Percentiles rank a stretch among this genome's conserved stretches.
Evolutionary conservation across 2,888 invertebrate species (phyloP).

Genomic region (Hypomecis atomaria): DNA sequence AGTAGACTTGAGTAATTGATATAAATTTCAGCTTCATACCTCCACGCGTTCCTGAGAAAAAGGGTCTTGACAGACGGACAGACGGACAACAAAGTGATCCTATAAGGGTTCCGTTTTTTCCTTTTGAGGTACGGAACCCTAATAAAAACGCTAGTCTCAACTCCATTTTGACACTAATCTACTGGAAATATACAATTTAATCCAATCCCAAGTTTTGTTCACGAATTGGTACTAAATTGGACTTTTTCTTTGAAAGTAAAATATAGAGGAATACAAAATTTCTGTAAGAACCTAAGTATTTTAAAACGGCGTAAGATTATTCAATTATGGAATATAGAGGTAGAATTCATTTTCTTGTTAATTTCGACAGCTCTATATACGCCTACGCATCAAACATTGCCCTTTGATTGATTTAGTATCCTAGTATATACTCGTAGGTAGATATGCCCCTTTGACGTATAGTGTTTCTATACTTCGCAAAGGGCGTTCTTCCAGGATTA

Average conservation of each 20-base stretch:
- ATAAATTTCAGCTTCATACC: no score
- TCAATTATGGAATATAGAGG: constrained; percentile 22
- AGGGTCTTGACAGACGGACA: no score
- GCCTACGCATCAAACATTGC: constrained; percentile 38
- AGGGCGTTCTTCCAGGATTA: background rate
- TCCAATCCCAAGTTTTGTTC: background rate
- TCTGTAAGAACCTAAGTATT: background rate
- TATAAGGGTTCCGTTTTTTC: no score
- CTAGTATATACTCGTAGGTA: no score
- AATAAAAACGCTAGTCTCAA: background rate
- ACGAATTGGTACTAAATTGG: background rate
- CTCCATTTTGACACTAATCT: background rate
- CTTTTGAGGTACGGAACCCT: no score
- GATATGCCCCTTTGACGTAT: constrained; percentile 19
- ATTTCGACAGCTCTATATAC: constrained; percentile 45
- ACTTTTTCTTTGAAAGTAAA: background rate
- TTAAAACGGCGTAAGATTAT: constrained; percentile 20
- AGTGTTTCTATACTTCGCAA: constrained; percentile 15
- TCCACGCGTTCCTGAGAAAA: no score
- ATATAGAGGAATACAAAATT: background rate
- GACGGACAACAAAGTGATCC: no score
- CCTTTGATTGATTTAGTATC: constrained; percentile 48
- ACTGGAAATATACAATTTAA: background rate
- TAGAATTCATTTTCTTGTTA: constrained; percentile 29
- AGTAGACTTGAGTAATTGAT: no score